Evolutionary conservation across 2,888 invertebrate species (phyloP), one percentile per base, ranked within the genome.

Genomic region (Tenthredo notha): DNA sequence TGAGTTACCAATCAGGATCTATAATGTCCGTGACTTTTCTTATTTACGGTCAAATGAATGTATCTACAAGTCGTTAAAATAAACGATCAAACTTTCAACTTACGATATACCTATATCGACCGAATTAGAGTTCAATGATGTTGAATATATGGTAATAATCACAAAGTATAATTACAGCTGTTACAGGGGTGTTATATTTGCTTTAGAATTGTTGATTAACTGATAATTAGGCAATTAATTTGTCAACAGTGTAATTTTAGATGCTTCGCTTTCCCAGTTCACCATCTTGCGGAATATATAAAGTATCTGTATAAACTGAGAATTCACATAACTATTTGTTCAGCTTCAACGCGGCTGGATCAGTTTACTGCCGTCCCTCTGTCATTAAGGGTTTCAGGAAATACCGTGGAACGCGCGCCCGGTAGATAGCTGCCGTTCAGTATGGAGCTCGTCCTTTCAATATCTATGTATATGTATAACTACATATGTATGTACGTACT

Each of bases 371-470:
- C 40, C 61, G 37, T 61, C 61, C 10, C 61, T 33, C 18, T 15
- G 77, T 77, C 77, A 77, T 54, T 77, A 33, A 25, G 50, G n/a
- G 61, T 80, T 15, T 61, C 80, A 80, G 37, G 40, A 58, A 61
- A 80, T 29, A 61, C 10, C 80, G 61, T 80, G n/a, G 37, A 80
- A 74, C 43, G 10, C 74, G 10, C 33, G 43, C 12, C 18, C n/a
- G 33, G 40, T 21, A 37, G 33, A 80, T 80, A 40, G 58, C 61
- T 80, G 58, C 61, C 75, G 15, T 54, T 47, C 12, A 50, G 21
- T 21, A 43, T 15, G 12, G 33, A 43, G 40, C 21, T 74, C 43
- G 74, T 74, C 54, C 29, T 18, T 18, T 29, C 61, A 15, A 37
- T 40, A 40, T 18, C 4, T 80, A 25, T 15, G 12, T 47, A 12